Evolutionary conservation across 2,888 invertebrate species (phyloP).

Genomic region (Ophion ellenae): DNA sequence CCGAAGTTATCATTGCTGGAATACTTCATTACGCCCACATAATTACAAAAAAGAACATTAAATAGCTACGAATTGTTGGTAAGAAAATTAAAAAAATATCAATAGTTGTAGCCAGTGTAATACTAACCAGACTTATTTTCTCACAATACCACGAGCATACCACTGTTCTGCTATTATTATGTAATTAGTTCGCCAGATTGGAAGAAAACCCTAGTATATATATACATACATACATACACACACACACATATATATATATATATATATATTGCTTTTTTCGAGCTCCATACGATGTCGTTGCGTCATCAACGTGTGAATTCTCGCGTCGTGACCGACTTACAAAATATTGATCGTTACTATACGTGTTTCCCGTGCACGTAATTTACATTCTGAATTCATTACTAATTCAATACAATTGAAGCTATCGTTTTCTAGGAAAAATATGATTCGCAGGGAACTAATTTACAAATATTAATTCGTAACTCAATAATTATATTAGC

Average conservation of each 20-base stretch:
- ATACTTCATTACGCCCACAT: not conserved
- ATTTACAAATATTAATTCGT: too few relatives aligned
- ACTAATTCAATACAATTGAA: not conserved
- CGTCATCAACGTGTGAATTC: slow-evolving; percentile 50
- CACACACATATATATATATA: too few relatives aligned
- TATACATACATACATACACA: too few relatives aligned
- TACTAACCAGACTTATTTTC: not conserved
- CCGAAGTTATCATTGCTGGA: not conserved
- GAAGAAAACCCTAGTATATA: slow-evolving; percentile 13
- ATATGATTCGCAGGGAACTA: not conserved
- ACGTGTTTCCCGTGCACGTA: not conserved
- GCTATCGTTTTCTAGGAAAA: not conserved
- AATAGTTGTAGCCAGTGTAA: not conserved
- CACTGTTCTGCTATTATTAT: slow-evolving; percentile 42
- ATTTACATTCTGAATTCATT: slow-evolving; percentile 1
- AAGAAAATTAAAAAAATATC: not conserved
- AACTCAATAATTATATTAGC: too few relatives aligned
- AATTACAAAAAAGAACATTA: not conserved
- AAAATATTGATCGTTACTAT: slow-evolving; percentile 53
- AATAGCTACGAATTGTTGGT: not conserved
- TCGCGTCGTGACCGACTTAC: slow-evolving; percentile 34
- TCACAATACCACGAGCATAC: not conserved
- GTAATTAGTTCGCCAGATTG: slow-evolving; percentile 42
- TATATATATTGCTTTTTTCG: slow-evolving; percentile 15
- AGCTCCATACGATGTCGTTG: slow-evolving; percentile 27